phyloP scores from a whole-genome alignment of 2,888 invertebrate species.

The Nymphalis polychloros region DNA sequence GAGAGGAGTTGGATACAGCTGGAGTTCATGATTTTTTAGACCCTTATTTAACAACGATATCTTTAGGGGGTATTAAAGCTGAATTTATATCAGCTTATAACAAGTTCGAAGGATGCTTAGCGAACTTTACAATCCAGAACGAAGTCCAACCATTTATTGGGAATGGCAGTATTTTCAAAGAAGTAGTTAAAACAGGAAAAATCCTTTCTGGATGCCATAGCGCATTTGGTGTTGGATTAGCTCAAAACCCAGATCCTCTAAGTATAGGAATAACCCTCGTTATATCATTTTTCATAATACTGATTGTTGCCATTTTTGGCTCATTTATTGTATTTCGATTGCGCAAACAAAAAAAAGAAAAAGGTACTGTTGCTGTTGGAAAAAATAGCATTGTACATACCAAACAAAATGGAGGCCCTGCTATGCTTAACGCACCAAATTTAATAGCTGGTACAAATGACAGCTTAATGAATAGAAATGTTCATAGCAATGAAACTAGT shows the following conservation, averaged over 20 bases:
- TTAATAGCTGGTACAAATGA: slow-evolving; percentile 86
- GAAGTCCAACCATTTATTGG: slow-evolving; percentile 95
- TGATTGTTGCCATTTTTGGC: slow-evolving; percentile 93
- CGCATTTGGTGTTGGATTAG: slow-evolving; percentile 87
- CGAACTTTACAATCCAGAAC: slow-evolving; percentile 93
- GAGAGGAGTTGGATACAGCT: slow-evolving; percentile 92
- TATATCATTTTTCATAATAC: slow-evolving; percentile 95
- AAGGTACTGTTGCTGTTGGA: slow-evolving; percentile 84
- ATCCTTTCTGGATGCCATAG: slow-evolving; percentile 88
- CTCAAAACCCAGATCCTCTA: slow-evolving; percentile 91
- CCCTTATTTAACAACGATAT: slow-evolving; percentile 91
- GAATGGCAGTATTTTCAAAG: slow-evolving; percentile 90
- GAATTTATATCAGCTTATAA: slow-evolving; percentile 82
- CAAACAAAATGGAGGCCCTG: slow-evolving; percentile 88
- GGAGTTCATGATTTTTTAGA: slow-evolving; percentile 96
- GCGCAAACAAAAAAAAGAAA: slow-evolving; percentile 93
- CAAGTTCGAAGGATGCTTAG: slow-evolving; percentile 94
- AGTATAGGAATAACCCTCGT: slow-evolving; percentile 96
- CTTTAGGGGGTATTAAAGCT: slow-evolving; percentile 88
- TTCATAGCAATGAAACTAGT: slow-evolving; percentile 87
- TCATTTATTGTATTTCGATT: slow-evolving; percentile 96
- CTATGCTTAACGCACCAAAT: slow-evolving; percentile 86
- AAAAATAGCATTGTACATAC: slow-evolving; percentile 87
- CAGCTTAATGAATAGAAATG: slow-evolving; percentile 84
- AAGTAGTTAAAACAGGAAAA: slow-evolving; percentile 86